phyloP scores from a whole-genome alignment of 1,140 invertebrate genomes.

The Rhyacophila brunnea region DNA sequence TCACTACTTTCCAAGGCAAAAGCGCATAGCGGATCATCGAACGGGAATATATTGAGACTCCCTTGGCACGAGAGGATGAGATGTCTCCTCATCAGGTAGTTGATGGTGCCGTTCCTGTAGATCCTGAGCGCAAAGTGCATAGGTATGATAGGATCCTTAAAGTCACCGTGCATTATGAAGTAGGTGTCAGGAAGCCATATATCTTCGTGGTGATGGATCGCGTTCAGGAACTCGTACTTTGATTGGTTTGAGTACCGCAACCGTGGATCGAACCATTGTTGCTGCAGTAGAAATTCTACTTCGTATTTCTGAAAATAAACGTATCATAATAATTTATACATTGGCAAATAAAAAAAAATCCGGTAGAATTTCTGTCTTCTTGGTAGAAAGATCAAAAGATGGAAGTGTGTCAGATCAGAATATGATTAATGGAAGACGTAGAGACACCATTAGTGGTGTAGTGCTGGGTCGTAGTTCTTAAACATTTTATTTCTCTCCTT shows the following conservation, averaged over 20 bases:
- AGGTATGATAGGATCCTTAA: constrained; percentile 87
- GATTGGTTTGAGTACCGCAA: constrained; percentile 82
- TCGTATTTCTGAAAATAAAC: constrained; percentile 84
- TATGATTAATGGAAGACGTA: no score
- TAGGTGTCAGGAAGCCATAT: constrained; percentile 93
- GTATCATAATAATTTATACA: no score
- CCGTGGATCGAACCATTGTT: constrained; percentile 87
- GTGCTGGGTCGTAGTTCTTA: no score
- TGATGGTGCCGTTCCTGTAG: constrained; percentile 87
- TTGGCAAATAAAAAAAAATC: no score
- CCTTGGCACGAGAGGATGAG: constrained; percentile 90
- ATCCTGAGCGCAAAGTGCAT: constrained; percentile 88
- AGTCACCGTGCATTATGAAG: constrained; percentile 94
- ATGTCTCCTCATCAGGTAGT: constrained; percentile 88
- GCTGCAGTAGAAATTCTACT: constrained; percentile 87
- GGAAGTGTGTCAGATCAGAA: no score
- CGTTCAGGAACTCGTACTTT: constrained; percentile 83
- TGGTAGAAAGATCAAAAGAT: no score
- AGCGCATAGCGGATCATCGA: constrained; percentile 91
- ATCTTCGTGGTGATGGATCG: constrained; percentile 84
- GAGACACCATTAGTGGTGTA: no score
- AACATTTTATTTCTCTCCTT: no score
- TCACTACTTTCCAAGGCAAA: constrained; percentile 95
- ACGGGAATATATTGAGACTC: constrained; percentile 90
- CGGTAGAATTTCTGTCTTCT: no score